phyloP scores from a whole-genome alignment of 2,113 vertebrate genomes.

The Epinephelus fuscoguttatus region DNA sequence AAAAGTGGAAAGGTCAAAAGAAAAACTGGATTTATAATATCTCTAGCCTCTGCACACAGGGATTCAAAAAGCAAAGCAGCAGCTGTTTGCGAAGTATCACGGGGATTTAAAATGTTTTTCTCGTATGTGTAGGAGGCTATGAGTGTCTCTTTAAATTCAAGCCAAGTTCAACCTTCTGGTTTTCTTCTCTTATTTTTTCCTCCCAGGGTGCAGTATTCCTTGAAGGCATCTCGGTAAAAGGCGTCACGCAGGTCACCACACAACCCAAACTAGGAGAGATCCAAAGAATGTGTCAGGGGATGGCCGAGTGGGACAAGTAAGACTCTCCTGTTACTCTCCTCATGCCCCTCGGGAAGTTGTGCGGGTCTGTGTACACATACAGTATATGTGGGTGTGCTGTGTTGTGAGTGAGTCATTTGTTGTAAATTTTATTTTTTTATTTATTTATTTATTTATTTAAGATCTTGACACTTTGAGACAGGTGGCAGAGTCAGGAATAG shows the following conservation, averaged over 20 bases:
- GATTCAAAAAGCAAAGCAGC: slow-evolving; percentile 44
- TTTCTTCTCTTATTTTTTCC: slow-evolving; percentile 17
- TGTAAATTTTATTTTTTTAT: slow-evolving; percentile 12
- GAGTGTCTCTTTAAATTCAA: slow-evolving; percentile 37
- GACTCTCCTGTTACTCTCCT: slow-evolving; percentile 47
- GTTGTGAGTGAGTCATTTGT: slow-evolving; percentile 64
- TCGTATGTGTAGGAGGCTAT: slow-evolving; percentile 55
- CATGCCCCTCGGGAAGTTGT: slow-evolving; percentile 24
- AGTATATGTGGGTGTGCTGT: slow-evolving; percentile 38
- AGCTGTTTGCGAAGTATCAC: slow-evolving; percentile 45
- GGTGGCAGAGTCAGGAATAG: slow-evolving; percentile 58
- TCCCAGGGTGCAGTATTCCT: slow-evolving; percentile 94
- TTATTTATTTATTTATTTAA: too few relatives aligned
- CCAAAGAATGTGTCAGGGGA: slow-evolving; percentile 94
- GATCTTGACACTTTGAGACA: slow-evolving; percentile 51
- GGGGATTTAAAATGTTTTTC: not conserved
- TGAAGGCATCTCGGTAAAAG: slow-evolving; percentile 94
- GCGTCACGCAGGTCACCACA: slow-evolving; percentile 92
- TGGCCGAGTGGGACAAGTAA: slow-evolving; percentile 96
- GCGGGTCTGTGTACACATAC: slow-evolving; percentile 9
- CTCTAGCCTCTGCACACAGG: slow-evolving; percentile 11
- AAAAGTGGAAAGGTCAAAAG: not conserved
- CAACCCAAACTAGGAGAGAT: slow-evolving; percentile 94
- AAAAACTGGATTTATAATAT: not conserved
- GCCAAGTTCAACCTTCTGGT: slow-evolving; percentile 53